Evolutionary conservation across 1,140 invertebrate species (phyloP), one percentile per base, ranked within the genome.

Genomic region (Camponotus floridanus): DNA sequence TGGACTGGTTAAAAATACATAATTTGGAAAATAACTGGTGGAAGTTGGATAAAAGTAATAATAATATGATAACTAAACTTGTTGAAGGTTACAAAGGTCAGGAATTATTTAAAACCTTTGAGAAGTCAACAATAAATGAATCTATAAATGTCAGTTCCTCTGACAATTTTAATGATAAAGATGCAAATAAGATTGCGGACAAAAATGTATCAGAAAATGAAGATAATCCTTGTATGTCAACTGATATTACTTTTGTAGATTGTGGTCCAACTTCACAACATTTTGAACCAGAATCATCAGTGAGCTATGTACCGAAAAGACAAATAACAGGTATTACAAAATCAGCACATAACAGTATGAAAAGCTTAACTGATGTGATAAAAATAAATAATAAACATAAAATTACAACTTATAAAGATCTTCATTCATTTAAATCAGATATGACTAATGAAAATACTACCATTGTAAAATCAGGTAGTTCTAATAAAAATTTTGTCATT

Each of bases 191-290:
- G 5, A 18, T 81, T 1, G 80, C 31, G 2, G 79, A 89, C 39
- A 68, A 81, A n/a, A 71, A 78, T 73, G 9, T 73, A 8, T 33
- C 74, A n/a, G 84, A 91, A 57, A 76, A 86, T 48, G 90, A 89
- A 51, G 87, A 90, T 33, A 88, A 87, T 85, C 81, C 91, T 57
- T 90, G 91, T 76, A 89, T 80, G 1, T 15, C 87, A 8, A 90
- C 87, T n/a, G 93, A 93, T 7, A 94, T 94, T 68, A 84, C 92
- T 15, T 94, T 94, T 68, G 92, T 94, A 0, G 93, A 94, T 86
- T 94, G 93, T 59, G 94, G 94, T 0, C 86, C 91, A 15, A 59
- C 79, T 18, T 42, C 86, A 21, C 78, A 81, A 31, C 18, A 15
- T 48, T 87, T 81, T 33, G 31, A 70, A 78, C 5, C 90, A 36